Conservation (phyloP, 1,140 invertebrate species). For the Mylabris phalerata region DNA sequence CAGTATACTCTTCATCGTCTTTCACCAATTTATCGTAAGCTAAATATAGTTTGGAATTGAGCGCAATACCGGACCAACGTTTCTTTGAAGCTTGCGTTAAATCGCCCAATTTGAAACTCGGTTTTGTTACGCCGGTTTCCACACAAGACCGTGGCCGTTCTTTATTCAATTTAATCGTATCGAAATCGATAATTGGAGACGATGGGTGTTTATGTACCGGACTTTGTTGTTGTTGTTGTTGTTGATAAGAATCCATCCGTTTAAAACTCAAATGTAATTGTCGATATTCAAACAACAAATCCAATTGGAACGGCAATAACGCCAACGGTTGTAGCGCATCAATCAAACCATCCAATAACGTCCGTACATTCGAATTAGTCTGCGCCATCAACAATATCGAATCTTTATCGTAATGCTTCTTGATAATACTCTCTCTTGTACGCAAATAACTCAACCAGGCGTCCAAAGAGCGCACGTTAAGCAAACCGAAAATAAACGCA, state of each 20-base stretch:
- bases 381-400: conserved; percentile 64
- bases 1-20: conserved; percentile 65
- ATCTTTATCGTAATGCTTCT: conserved; percentile 69
- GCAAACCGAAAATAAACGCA: conserved; percentile 78
- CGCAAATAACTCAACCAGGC: conserved; percentile 79
- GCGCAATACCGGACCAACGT: conserved; percentile 65
- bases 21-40: conserved; percentile 61
- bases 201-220: conserved; percentile 33
- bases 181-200: conserved; percentile 45
- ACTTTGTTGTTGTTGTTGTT: conserved; percentile 31
- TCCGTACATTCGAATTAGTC: conserved; percentile 54
- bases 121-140: conserved; percentile 46
- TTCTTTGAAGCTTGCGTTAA: conserved; percentile 53
- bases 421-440: conserved; percentile 72
- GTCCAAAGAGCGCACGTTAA: conserved; percentile 76
- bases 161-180: conserved; percentile 47
- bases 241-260: conserved; percentile 49
- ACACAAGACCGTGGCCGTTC: conserved; percentile 62
- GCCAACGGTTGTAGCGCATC: conserved; percentile 67
- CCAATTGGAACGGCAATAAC: conserved; percentile 69
- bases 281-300: conserved; percentile 72
- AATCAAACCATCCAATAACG: conserved; percentile 64
- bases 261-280: conserved; percentile 70
- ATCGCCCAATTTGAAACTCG: conserved; percentile 45
- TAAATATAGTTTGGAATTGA: conserved; percentile 62